Evolutionary conservation across 2,113 vertebrate genomes (phyloP).

Genomic region (Cnemophilus loriae): DNA sequence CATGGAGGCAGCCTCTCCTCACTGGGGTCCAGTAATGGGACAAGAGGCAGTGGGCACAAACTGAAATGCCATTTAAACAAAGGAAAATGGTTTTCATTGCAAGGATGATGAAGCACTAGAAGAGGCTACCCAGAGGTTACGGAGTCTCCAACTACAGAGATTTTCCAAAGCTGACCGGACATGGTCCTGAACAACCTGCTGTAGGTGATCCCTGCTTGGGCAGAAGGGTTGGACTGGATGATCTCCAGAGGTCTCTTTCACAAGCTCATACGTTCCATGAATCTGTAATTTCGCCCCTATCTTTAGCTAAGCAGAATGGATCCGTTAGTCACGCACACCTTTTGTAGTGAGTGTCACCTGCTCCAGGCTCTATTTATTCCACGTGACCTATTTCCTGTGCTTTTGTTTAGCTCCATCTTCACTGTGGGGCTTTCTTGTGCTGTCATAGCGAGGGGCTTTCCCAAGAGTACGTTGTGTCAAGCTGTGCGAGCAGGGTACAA

Average conservation of each 20-base stretch:
- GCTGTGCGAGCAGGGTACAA: background rate
- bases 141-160: background rate
- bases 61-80: background rate
- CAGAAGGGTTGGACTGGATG: background rate
- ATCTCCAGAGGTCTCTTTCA: background rate
- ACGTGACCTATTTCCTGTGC: background rate
- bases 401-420: background rate
- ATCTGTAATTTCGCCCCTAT: background rate
- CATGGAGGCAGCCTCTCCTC: background rate
- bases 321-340: background rate
- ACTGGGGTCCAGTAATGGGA: background rate
- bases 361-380: constrained; percentile 11
- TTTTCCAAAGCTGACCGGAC: background rate
- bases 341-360: background rate
- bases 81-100: background rate
- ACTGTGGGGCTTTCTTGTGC: background rate
- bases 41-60: background rate
- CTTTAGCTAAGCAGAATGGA: background rate
- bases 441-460: background rate
- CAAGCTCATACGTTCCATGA: background rate
- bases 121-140: background rate
- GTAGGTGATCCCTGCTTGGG: background rate
- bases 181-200: background rate
- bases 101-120: background rate
- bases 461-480: background rate